Evolutionary conservation across 2,797 vertebrate species (phyloP).

Genomic region (Enteromius argenteus): DNA sequence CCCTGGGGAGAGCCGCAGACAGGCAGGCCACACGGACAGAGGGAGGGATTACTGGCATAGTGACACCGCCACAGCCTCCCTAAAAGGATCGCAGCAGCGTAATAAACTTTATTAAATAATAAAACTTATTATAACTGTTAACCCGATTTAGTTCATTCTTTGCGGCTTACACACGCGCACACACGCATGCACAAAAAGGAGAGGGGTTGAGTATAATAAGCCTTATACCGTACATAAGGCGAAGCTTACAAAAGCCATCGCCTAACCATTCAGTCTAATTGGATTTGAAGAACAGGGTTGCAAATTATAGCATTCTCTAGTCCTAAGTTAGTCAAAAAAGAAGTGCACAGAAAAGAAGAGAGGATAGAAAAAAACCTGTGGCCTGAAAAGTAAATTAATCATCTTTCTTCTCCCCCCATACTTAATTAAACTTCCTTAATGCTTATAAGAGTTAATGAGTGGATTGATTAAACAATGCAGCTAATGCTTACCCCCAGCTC

Average conservation of each 20-base stretch:
- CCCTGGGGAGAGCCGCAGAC: slow-evolving; percentile 79
- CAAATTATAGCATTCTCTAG: slow-evolving; percentile 99
- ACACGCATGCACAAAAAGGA: slow-evolving; percentile 83
- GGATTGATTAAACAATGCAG: slow-evolving; percentile 99
- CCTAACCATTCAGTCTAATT: slow-evolving; percentile 99
- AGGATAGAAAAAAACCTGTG: slow-evolving; percentile 82
- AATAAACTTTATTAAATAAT: slow-evolving; percentile 99
- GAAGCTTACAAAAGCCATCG: slow-evolving; percentile 94
- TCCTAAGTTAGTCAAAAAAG: slow-evolving; percentile 96
- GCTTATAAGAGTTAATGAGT: slow-evolving; percentile 99
- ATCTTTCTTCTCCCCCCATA: slow-evolving; percentile 88
- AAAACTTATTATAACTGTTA: slow-evolving; percentile 99
- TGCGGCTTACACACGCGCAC: slow-evolving; percentile 94
- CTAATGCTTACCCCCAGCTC: slow-evolving; percentile 99
- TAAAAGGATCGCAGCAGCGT: slow-evolving; percentile 98
- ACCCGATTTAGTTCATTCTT: slow-evolving; percentile 99
- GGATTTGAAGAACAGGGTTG: slow-evolving; percentile 99
- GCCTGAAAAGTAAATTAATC: slow-evolving; percentile 99
- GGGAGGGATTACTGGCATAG: slow-evolving; percentile 93
- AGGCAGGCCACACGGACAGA: slow-evolving; percentile 86
- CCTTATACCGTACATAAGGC: slow-evolving; percentile 99
- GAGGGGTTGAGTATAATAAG: slow-evolving; percentile 99
- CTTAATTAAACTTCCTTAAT: slow-evolving; percentile 99
- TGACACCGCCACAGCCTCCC: slow-evolving; percentile 97
- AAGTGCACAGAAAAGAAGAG: slow-evolving; percentile 79